Conservation (phyloP, 2,888 invertebrate species). For the Dysmachus trigonus region DNA sequence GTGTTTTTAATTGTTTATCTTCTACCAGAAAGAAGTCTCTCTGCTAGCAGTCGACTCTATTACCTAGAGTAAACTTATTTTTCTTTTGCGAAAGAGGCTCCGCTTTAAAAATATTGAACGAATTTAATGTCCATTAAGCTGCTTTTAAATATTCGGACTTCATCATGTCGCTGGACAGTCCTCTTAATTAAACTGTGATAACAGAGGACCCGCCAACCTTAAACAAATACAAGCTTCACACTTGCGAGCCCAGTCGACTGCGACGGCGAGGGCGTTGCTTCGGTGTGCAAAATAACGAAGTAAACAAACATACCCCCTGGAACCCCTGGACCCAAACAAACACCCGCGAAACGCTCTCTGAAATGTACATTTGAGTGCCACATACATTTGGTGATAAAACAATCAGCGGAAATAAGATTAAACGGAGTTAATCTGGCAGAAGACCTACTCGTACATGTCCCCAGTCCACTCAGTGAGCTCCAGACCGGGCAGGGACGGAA, state of each 20-base stretch:
- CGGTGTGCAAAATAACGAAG: neutral
- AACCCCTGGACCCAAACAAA: neutral
- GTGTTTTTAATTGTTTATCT: neutral
- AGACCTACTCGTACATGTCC: conserved; percentile 48
- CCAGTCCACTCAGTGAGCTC: neutral
- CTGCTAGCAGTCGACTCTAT: neutral
- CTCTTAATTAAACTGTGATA: conserved; percentile 25
- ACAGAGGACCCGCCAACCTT: conserved; percentile 11
- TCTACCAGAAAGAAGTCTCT: neutral
- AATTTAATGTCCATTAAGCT: conserved; percentile 21
- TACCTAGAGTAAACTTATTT: neutral
- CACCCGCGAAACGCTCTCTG: neutral
- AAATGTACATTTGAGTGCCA: conserved; percentile 11
- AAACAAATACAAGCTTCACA: conserved; percentile 27
- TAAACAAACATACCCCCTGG: neutral
- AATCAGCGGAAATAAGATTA: conserved; percentile 48
- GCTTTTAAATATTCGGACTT: conserved; percentile 8
- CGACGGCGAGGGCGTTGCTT: neutral
- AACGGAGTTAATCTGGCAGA: conserved; percentile 47
- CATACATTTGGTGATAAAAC: conserved; percentile 43
- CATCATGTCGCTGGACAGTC: conserved; percentile 2
- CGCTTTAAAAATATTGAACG: neutral
- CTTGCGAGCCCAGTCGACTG: neutral
- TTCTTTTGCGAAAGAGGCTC: neutral
- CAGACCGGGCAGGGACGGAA: neutral